Conservation (phyloP, 2,797 vertebrate genomes). For the Anableps anableps region DNA sequence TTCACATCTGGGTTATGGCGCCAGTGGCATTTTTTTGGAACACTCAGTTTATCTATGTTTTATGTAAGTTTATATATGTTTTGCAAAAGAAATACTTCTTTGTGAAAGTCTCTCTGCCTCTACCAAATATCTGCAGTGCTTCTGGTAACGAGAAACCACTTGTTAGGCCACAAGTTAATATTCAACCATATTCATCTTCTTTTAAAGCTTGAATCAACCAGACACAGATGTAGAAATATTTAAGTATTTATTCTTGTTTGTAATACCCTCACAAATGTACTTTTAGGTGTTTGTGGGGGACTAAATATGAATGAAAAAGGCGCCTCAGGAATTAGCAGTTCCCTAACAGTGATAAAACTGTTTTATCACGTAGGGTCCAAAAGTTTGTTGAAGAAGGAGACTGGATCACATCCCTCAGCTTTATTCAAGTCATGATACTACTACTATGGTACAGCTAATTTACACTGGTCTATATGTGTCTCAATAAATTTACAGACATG, state of each 20-base stretch:
- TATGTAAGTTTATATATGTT: neutral
- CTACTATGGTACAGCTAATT: constrained; percentile 69
- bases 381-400: constrained; percentile 31
- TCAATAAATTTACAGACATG: constrained; percentile 53
- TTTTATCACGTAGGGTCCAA: neutral
- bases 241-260: too few relatives aligned
- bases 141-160: neutral
- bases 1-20: too few relatives aligned
- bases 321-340: too few relatives aligned
- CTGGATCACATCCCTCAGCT: constrained; percentile 48
- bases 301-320: neutral
- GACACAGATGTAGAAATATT: too few relatives aligned
- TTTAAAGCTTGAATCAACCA: neutral
- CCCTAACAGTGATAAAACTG: neutral
- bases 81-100: neutral
- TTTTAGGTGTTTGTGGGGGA: neutral
- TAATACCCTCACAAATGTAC: too few relatives aligned
- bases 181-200: neutral
- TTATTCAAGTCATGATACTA: constrained; percentile 72
- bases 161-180: neutral
- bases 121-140: neutral
- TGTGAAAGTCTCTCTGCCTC: neutral
- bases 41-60: too few relatives aligned
- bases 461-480: constrained; percentile 72
- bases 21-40: neutral